Percentiles rank a stretch among this genome's conserved stretches.
These are phyloP conservation scores for Spinus olivaceus DNA, from an alignment of 2,797 vertebrate genomes.

Conservation along the genomic window DNA sequence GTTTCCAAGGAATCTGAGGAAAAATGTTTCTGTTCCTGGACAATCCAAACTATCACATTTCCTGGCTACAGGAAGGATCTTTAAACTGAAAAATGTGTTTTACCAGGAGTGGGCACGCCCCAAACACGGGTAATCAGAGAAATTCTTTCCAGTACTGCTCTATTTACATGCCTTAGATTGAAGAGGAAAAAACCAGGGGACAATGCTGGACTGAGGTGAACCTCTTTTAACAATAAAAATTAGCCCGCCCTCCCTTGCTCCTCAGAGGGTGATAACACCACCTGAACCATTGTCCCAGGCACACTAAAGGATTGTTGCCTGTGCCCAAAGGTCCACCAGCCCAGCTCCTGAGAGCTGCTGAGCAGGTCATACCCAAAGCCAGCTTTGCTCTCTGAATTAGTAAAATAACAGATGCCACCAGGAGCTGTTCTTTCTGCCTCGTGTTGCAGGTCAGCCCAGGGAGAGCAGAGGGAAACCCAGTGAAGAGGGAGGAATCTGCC, in stretches of 20 bases:
- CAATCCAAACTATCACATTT: conserved; percentile 26
- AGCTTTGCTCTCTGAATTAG: not conserved
- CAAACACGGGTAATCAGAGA: not conserved
- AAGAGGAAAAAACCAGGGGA: not conserved
- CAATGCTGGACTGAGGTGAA: not conserved
- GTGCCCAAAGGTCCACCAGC: not conserved
- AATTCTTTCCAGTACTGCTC: not conserved
- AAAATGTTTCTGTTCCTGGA: conserved; percentile 29
- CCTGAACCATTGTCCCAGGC: not conserved
- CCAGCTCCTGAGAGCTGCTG: not conserved
- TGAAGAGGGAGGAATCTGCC: not conserved
- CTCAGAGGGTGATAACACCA: not conserved
- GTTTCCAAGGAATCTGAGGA: conserved; percentile 36
- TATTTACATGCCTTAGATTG: not conserved
- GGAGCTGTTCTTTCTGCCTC: not conserved
- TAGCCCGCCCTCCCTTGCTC: not conserved
- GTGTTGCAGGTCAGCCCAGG: not conserved
- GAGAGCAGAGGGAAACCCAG: not conserved
- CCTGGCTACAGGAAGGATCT: not conserved
- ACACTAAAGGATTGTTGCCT: not conserved
- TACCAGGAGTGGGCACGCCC: not conserved
- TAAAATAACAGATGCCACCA: not conserved
- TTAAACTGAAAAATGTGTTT: conserved; percentile 11
- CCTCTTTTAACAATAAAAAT: not conserved
- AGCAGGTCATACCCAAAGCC: not conserved